Evolutionary conservation across 2,888 invertebrate species (phyloP).

Genomic region (Mesorhabditis belari): DNA sequence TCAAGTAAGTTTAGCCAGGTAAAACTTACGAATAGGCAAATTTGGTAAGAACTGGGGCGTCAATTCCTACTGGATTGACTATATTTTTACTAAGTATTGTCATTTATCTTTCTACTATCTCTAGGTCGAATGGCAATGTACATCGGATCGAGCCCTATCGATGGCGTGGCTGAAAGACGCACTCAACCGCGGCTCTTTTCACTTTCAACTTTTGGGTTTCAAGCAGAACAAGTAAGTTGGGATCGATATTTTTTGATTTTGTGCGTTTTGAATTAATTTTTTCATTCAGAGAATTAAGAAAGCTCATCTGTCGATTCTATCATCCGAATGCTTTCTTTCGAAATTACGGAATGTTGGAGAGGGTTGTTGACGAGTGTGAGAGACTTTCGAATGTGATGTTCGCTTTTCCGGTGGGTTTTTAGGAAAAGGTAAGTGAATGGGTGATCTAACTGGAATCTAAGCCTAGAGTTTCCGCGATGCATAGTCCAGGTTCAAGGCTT

Average conservation of each 20-base stretch:
- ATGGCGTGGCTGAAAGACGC: slow-evolving; percentile 45
- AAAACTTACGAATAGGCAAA: no score
- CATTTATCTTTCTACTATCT: no score
- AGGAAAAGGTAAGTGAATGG: no score
- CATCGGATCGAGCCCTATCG: slow-evolving; percentile 27
- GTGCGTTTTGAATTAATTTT: neutral
- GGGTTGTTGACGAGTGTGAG: slow-evolving; percentile 17
- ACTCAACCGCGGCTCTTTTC: slow-evolving; percentile 37
- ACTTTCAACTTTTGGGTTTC: slow-evolving; percentile 39
- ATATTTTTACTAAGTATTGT: no score
- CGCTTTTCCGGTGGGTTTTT: slow-evolving; percentile 22
- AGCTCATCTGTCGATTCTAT: slow-evolving; percentile 21
- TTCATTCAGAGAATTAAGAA: slow-evolving; percentile 9
- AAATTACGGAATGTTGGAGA: slow-evolving; percentile 22
- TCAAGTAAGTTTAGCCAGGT: no score
- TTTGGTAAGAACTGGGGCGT: no score
- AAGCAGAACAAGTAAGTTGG: slow-evolving; percentile 16
- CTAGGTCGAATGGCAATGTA: slow-evolving; percentile 12
- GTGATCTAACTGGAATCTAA: no score
- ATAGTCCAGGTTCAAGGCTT: no score
- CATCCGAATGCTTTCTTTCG: slow-evolving; percentile 32
- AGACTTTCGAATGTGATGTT: slow-evolving; percentile 23
- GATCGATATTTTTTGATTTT: neutral
- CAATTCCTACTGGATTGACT: no score
- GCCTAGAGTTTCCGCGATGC: no score